Evolutionary conservation across 2,888 invertebrate species (phyloP), one percentile per base, ranked within the genome.

Genomic region (Microplitis deprimator): DNA sequence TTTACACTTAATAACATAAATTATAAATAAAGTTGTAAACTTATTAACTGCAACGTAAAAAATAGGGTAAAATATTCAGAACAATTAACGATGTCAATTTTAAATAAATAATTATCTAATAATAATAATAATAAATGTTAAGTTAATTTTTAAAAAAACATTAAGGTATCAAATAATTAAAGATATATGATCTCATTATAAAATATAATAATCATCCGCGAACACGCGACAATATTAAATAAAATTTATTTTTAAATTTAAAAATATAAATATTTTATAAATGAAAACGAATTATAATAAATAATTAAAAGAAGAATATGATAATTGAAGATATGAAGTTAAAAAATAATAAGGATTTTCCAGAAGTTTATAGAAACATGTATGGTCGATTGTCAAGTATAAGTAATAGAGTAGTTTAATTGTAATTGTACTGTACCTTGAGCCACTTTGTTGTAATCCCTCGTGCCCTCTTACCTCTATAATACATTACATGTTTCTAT

Each of bases 341-440:
- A 3, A 50, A 13, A 29, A 29, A 13, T 13, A 13, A 50, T 10
- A 50, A 50, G 0, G 50, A 50, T 50, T 50, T 50, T 50, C 50
- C 13, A 50, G 50, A 20, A 29, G 67, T 38, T 13, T 67, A 29
- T 67, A 67, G n/a, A 67, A 67, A 50, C 50, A 13, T 50, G 8
- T 50, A 8, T 50, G 50, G 50, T 50, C 50, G 50, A 50, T 50
- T 50, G 50, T 50, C 5, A 68, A 40, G 38, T n/a, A 40, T 17
- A n/a, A 40, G 68, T 40, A 13, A 68, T 16, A 16, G 6, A 16
- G 50, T 61, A 40, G 8, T 60, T 16, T n/a, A 68, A 40, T 68
- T 40, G 16, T 62, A 65, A 65, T 65, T 65, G 38, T 50, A 73
- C 7, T 73, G 38, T 65, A 73, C 73, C 65, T 73, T 73, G 65